Conservation (phyloP, 2,113 vertebrate species). For the Tapirus terrestris region DNA sequence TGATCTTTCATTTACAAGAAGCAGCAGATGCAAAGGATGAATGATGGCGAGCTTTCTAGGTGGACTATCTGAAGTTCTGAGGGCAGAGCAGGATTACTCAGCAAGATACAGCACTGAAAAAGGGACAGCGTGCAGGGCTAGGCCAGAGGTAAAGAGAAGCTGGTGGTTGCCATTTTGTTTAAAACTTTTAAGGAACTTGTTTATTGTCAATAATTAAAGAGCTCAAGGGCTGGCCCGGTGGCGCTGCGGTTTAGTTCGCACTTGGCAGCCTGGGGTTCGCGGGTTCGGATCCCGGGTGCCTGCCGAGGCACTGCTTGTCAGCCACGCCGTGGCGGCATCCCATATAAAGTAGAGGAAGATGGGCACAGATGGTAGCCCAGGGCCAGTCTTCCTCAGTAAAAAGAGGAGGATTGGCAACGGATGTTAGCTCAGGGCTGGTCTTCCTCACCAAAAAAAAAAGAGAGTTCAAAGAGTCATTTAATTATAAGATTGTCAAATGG, state of each 20-base stretch:
- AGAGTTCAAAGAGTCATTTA: not conserved
- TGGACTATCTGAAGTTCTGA: not conserved
- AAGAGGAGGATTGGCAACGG: no score
- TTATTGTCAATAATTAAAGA: slow-evolving; percentile 22
- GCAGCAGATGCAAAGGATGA: not conserved
- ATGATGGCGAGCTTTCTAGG: not conserved
- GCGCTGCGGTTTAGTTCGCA: no score
- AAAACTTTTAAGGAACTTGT: slow-evolving; percentile 40
- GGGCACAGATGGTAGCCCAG: no score
- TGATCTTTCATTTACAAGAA: not conserved
- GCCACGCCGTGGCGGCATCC: no score
- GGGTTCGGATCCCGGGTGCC: no score
- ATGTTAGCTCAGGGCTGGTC: no score
- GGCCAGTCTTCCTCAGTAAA: no score
- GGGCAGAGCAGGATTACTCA: not conserved
- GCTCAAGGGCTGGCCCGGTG: no score
- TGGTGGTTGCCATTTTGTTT: not conserved
- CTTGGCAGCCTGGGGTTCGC: no score
- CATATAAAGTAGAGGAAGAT: no score
- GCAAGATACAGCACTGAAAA: not conserved
- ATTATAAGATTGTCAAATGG: not conserved
- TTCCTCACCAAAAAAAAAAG: not conserved
- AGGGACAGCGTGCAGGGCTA: no score
- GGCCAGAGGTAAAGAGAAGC: not conserved
- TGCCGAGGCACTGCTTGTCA: no score